Conservation (phyloP, 2,888 invertebrate genomes). For the Drosophila tanythrix region DNA sequence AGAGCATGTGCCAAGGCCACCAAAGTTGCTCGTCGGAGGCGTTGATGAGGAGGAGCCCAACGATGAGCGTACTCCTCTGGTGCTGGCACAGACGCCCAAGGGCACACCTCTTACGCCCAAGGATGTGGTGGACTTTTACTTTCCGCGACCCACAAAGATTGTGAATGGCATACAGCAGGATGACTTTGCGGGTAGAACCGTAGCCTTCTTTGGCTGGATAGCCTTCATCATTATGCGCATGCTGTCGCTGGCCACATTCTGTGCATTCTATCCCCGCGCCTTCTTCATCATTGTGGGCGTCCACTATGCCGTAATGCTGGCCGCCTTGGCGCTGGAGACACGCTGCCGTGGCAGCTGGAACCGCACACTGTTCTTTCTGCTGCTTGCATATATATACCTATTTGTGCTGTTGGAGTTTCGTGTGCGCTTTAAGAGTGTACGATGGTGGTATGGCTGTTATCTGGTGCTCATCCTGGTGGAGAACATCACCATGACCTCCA, state of each 20-base stretch:
- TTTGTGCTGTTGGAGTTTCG: conserved; percentile 92
- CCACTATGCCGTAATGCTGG: conserved; percentile 89
- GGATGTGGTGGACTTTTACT: conserved; percentile 83
- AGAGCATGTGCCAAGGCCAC: conserved; percentile 86
- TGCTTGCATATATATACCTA: conserved; percentile 90
- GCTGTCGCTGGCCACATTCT: conserved; percentile 89
- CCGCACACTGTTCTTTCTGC: conserved; percentile 87
- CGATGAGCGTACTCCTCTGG: conserved; percentile 51
- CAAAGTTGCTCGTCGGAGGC: conserved; percentile 84
- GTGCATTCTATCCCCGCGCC: conserved; percentile 88
- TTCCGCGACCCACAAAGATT: conserved; percentile 85
- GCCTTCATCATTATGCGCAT: conserved; percentile 90
- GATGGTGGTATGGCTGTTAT: conserved; percentile 89
- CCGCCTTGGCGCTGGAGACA: conserved; percentile 88
- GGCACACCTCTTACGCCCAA: conserved; percentile 62
- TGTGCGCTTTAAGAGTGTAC: conserved; percentile 90
- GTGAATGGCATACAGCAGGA: conserved; percentile 90
- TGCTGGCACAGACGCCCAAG: conserved; percentile 37
- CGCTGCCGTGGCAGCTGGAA: conserved; percentile 86
- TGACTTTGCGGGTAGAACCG: conserved; percentile 89
- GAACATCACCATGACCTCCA: conserved; percentile 89
- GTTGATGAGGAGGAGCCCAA: conserved; percentile 85
- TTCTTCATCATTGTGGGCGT: conserved; percentile 87
- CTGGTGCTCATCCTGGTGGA: conserved; percentile 88
- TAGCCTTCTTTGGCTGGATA: conserved; percentile 92